phyloP scores from a whole-genome alignment of 1,140 invertebrate species.

The Lordiphosa stackelbergi region DNA sequence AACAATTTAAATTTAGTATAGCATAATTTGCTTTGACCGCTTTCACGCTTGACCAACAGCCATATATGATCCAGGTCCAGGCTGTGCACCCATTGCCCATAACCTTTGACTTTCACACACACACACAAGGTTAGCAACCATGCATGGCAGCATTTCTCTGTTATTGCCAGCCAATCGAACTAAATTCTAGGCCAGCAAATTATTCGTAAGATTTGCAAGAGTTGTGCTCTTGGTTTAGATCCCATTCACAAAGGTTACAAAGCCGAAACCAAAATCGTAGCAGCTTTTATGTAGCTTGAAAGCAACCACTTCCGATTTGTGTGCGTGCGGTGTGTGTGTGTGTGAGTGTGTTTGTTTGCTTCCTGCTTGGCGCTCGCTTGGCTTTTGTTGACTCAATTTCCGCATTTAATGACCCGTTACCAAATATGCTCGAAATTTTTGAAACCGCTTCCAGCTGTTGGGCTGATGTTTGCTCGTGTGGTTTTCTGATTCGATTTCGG shows the following conservation, averaged over 20 bases:
- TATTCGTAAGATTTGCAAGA: conserved; percentile 42
- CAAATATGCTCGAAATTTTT: conserved; percentile 67
- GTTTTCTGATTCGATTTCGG: conserved; percentile 42
- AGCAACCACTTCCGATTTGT: conserved; percentile 27
- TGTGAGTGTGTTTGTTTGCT: conserved; percentile 46
- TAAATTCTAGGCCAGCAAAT: conserved; percentile 35
- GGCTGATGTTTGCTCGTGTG: conserved; percentile 16
- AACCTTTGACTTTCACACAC: conserved; percentile 35
- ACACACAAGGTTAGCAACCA: conserved; percentile 2
- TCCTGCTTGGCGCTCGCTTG: conserved; percentile 52
- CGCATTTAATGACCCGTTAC: conserved; percentile 75
- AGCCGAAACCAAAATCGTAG: conserved; percentile 46
- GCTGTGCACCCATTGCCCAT: conserved; percentile 24
- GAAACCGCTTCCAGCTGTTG: conserved; percentile 19
- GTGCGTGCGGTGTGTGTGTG: conserved; percentile 7
- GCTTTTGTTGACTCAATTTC: conserved; percentile 76
- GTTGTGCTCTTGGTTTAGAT: conserved; percentile 28
- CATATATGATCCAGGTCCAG: conserved; percentile 5
- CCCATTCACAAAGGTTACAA: conserved; percentile 48
- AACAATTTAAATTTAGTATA: conserved; percentile 50
- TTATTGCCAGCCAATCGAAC: conserved; percentile 61
- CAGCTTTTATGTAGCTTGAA: conserved; percentile 40
- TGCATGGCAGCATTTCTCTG: conserved; percentile 25
- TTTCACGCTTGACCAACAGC: conserved; percentile 60
- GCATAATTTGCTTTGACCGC: conserved; percentile 32